Percentiles rank a stretch among this genome's conserved stretches.
These are phyloP conservation scores for Anaspis maculata DNA, from an alignment of 2,888 invertebrate genomes.

Conservation along the genomic window DNA sequence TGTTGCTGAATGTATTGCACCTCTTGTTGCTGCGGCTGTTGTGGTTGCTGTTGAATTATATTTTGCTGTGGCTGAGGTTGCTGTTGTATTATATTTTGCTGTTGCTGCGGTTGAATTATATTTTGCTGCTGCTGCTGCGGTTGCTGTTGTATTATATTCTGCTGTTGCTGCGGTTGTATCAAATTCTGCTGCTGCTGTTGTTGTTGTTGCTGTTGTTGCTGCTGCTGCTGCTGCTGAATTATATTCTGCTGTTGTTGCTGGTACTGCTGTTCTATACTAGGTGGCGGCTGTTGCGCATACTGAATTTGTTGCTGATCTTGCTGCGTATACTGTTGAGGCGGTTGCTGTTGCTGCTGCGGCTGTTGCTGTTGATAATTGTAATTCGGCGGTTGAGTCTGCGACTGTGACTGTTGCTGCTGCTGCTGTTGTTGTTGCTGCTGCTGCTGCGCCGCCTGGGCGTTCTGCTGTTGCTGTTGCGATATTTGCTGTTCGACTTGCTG, in stretches of 20 bases:
- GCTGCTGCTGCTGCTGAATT: conserved; percentile 24
- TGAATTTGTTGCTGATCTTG: conserved; percentile 19
- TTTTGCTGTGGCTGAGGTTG: conserved; percentile 14
- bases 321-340: conserved; percentile 23
- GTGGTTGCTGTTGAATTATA: conserved; percentile 19
- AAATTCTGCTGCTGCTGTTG: conserved; percentile 20
- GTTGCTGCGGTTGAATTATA: conserved; percentile 26
- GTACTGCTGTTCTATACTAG: conserved; percentile 23
- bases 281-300: conserved; percentile 12
- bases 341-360: conserved; percentile 20
- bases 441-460: conserved; percentile 31
- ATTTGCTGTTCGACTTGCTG: conserved; percentile 47
- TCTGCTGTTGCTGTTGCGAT: conserved; percentile 42
- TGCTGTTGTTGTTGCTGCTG: conserved; percentile 40
- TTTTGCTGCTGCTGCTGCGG: conserved; percentile 20
- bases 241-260: conserved; percentile 17
- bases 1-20: conserved; percentile 24
- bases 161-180: conserved; percentile 27
- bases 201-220: conserved; percentile 17
- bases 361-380: conserved; percentile 3
- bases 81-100: conserved; percentile 22
- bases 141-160: conserved; percentile 19
- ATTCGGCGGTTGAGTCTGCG: conserved; percentile 18
- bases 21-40: conserved; percentile 12
- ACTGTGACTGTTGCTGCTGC: conserved; percentile 32